These are phyloP conservation scores for Epinephelus cyanopodus DNA, from an alignment of 2,113 vertebrate species.

Conservation along the genomic window DNA sequence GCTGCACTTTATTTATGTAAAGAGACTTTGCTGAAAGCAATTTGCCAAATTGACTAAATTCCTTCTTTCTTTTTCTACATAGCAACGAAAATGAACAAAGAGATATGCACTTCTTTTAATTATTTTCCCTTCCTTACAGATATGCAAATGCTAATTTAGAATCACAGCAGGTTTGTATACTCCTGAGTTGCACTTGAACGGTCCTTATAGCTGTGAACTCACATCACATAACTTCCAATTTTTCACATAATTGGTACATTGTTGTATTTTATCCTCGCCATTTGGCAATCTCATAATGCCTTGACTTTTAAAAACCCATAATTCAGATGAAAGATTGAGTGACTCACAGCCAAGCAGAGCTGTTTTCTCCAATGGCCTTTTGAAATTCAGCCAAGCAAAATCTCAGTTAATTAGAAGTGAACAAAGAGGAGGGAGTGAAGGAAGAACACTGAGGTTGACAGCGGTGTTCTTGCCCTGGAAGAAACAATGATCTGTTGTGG, in stretches of 20 bases:
- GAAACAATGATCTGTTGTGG: conserved; percentile 67
- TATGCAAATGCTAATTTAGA: conserved; percentile 26
- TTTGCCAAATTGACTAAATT: not conserved
- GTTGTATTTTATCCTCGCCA: conserved; percentile 70
- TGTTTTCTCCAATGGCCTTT: conserved; percentile 78
- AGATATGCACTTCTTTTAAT: not conserved
- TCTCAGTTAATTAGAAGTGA: conserved; percentile 80
- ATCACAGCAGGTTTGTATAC: conserved; percentile 10
- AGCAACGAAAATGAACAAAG: conserved; percentile 1
- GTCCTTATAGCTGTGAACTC: conserved; percentile 19
- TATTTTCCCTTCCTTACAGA: conserved; percentile 9
- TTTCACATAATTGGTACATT: conserved; percentile 61
- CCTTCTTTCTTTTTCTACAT: not conserved
- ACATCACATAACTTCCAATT: conserved; percentile 42
- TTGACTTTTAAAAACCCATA: conserved; percentile 80
- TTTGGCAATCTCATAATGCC: conserved; percentile 72
- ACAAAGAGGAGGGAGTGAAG: conserved; percentile 70
- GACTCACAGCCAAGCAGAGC: conserved; percentile 64
- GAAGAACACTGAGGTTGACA: conserved; percentile 61
- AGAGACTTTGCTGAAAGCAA: not conserved
- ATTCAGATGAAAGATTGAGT: conserved; percentile 75
- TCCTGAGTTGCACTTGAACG: conserved; percentile 8
- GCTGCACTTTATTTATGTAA: not conserved
- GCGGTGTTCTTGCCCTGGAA: conserved; percentile 54
- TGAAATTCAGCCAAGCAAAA: conserved; percentile 81